Evolutionary conservation across 1,140 invertebrate species (phyloP), one percentile per base, ranked within the genome.

Genomic region (Gryon sp.): DNA sequence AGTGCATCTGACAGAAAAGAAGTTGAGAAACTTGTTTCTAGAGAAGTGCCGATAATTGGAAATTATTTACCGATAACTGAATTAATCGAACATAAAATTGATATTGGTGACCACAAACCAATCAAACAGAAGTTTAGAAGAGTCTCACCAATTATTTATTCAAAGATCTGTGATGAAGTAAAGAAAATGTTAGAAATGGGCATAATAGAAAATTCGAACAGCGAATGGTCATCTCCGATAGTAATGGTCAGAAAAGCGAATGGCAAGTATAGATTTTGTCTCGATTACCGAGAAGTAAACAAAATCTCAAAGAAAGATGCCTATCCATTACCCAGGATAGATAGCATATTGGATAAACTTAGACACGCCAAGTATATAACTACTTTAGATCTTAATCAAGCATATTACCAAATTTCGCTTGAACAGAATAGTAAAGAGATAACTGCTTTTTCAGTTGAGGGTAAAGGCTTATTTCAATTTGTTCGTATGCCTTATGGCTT

Each of bases 401-500:
- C 70, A 0, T 84, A 83, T 50, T 83, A 75, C 72, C 82, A 81
- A 55, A 77, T 83, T 20, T 45, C 26, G 6, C 45, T 78, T 12
- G 40, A 65, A 4, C 0, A 38, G 6, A 1, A 32, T 24, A 74
- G 50, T 22, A 32, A 41, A 11, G 24, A 63, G 8, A 55, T 52
- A 32, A 78, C 36, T 11, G 66, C 55, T 2, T 60, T 60, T 20
- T n/a, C 53, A 0, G 45, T 72, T 0, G 26, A 50, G 0, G 46
- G 57, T 2, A 69, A 48, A 28, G 43, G 72, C 1, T 45, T 77
- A 7, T 83, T 78, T 22, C 70, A 77, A 9, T 80, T 78, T 18
- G 9, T 20, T 9, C 74, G 80, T 0, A 80, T 87, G 53, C 82
- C 84, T 7, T 88, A 87, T 53, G 88, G 88, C 1, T 77, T 89